A percentile compares a stretch with the other conserved stretches of the same genome.
Evolutionary conservation across 2,888 invertebrate species (phyloP).

Genomic region (Epinotia bilunana): DNA sequence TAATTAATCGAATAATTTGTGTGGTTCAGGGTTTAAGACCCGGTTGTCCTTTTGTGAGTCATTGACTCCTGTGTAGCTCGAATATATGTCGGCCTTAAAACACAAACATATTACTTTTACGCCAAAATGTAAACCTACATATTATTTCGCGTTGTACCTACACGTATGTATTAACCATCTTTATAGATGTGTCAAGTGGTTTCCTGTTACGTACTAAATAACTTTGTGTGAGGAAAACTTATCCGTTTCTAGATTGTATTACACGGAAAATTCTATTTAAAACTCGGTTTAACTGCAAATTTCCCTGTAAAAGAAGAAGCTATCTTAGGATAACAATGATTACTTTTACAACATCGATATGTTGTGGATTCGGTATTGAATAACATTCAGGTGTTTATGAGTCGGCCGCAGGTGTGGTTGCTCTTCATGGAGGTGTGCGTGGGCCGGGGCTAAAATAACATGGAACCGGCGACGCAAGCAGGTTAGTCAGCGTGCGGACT

Average conservation of each 20-base stretch:
- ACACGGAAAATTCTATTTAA: neutral
- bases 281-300: neutral
- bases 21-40: neutral
- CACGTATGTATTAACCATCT: too few relatives aligned
- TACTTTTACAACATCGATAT: slow-evolving; percentile 50
- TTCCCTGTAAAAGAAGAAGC: slow-evolving; percentile 2
- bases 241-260: neutral
- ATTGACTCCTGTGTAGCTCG: neutral
- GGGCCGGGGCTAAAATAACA: slow-evolving; percentile 79
- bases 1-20: slow-evolving; percentile 3
- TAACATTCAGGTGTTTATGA: slow-evolving; percentile 79
- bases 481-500: slow-evolving; percentile 75
- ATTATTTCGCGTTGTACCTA: neutral
- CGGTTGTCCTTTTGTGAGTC: neutral
- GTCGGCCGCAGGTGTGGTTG: slow-evolving; percentile 75
- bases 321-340: slow-evolving; percentile 50
- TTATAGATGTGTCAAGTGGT: too few relatives aligned
- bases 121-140: neutral
- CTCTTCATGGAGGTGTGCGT: slow-evolving; percentile 67
- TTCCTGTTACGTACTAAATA: neutral
- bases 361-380: slow-evolving; percentile 66
- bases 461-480: slow-evolving; percentile 63
- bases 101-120: neutral
- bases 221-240: neutral
- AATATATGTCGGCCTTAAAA: neutral